Evolutionary conservation across 2,888 invertebrate genomes (phyloP).

Genomic region (Eupeodes luniger): DNA sequence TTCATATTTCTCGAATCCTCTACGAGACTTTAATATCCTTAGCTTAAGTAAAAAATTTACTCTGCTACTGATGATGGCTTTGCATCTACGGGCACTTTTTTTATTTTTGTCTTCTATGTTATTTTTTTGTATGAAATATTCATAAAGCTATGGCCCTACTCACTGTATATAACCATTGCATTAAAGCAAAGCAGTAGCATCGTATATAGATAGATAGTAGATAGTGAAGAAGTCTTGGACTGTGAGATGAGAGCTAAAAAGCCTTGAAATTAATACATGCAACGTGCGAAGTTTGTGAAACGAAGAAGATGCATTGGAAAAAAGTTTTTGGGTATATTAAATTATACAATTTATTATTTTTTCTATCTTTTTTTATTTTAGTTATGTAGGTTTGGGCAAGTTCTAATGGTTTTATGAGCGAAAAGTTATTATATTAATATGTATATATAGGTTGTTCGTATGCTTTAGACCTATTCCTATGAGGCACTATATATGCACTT

Average conservation of each 20-base stretch:
- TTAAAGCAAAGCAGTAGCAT: not conserved
- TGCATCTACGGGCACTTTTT: slow-evolving; percentile 22
- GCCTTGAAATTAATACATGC: slow-evolving; percentile 72
- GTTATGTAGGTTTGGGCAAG: not conserved
- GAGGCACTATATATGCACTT: not conserved
- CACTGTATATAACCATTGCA: slow-evolving; percentile 2
- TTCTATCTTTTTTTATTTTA: not conserved
- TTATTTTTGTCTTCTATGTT: slow-evolving; percentile 5
- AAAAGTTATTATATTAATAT: slow-evolving; percentile 45
- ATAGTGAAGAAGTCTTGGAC: slow-evolving; percentile 34
- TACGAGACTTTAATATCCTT: not conserved
- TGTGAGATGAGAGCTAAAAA: slow-evolving; percentile 52
- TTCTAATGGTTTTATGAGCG: slow-evolving; percentile 67
- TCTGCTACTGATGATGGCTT: slow-evolving; percentile 26
- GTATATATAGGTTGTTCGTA: not conserved
- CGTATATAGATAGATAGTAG: not conserved
- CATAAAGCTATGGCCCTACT: slow-evolving; percentile 49
- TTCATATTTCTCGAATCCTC: not conserved
- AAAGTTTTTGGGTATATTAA: slow-evolving; percentile 60
- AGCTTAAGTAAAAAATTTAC: not conserved
- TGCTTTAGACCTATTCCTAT: not conserved
- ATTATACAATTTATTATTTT: slow-evolving; percentile 35
- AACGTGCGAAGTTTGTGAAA: slow-evolving; percentile 63
- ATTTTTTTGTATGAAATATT: slow-evolving; percentile 60
- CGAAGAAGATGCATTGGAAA: slow-evolving; percentile 67